Conservation (phyloP, 2,797 vertebrate genomes). For the Momotus momota region DNA sequence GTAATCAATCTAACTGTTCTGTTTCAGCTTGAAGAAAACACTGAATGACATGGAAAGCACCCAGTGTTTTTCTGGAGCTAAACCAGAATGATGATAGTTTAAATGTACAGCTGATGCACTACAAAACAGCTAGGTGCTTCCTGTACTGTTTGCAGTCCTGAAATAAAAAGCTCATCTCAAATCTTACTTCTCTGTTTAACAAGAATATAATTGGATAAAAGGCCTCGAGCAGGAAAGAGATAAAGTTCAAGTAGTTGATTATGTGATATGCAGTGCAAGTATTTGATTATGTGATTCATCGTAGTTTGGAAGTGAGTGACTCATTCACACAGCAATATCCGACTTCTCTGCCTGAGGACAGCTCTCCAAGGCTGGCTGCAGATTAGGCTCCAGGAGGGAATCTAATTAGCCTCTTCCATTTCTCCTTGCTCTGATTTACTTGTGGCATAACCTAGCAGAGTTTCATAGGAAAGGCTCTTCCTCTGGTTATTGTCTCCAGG, state of each 20-base stretch:
- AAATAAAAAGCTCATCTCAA: conserved; percentile 61
- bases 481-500: not conserved
- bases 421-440: conserved; percentile 2
- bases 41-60: not conserved
- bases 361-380: not conserved
- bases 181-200: conserved; percentile 65
- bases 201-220: conserved; percentile 73
- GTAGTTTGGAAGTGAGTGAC: conserved; percentile 51
- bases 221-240: conserved; percentile 70
- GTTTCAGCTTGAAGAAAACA: conserved; percentile 20
- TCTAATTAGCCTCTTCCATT: conserved; percentile 26
- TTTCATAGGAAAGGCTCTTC: not conserved
- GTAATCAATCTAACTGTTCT: conserved; percentile 44
- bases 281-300: conserved; percentile 75
- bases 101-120: not conserved
- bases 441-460: not conserved
- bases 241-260: conserved; percentile 68
- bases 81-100: conserved; percentile 14
- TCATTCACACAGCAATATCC: conserved; percentile 57
- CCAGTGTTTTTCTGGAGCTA: not conserved
- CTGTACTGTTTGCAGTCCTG: not conserved
- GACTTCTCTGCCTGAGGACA: not conserved
- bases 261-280: conserved; percentile 66
- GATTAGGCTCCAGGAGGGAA: conserved; percentile 14
- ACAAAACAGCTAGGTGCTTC: conserved; percentile 29